These are phyloP conservation scores for Sander lucioperca DNA, from an alignment of 2,113 vertebrate species.

Conservation along the genomic window DNA sequence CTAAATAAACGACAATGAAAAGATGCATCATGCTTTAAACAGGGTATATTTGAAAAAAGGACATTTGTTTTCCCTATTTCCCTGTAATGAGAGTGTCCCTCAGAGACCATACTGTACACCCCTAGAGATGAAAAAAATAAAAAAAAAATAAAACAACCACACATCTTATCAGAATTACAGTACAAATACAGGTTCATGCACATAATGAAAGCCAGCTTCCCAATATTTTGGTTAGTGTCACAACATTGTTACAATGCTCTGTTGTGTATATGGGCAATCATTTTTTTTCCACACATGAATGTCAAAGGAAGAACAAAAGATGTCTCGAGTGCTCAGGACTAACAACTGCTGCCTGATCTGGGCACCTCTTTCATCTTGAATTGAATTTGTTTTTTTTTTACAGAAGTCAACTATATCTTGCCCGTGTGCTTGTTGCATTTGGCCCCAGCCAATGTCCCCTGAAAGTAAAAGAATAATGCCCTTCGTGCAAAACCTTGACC, in stretches of 20 bases:
- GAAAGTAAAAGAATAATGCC: constrained; percentile 76
- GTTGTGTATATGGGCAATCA: constrained; percentile 68
- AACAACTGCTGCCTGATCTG: constrained; percentile 41
- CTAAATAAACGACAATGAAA: constrained; percentile 25
- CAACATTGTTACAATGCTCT: constrained; percentile 79
- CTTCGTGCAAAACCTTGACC: constrained; percentile 70
- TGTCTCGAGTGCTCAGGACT: constrained; percentile 45
- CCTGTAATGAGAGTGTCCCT: constrained; percentile 36
- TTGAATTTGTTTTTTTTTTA: constrained; percentile 46
- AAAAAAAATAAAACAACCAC: constrained; percentile 45
- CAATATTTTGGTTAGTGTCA: constrained; percentile 81
- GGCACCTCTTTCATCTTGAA: constrained; percentile 31
- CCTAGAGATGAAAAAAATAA: constrained; percentile 57
- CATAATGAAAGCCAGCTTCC: constrained; percentile 86
- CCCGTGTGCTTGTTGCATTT: constrained; percentile 61
- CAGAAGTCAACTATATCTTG: constrained; percentile 26
- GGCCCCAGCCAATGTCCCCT: constrained; percentile 59
- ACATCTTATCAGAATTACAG: constrained; percentile 79
- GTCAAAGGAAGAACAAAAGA: constrained; percentile 54
- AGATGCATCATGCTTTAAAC: constrained; percentile 47
- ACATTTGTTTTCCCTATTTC: constrained; percentile 50
- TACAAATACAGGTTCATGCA: constrained; percentile 86
- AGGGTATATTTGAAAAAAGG: constrained; percentile 38
- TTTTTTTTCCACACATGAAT: constrained; percentile 62
- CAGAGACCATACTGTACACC: constrained; percentile 64